phyloP scores from a whole-genome alignment of 2,113 vertebrate genomes.

The Mus spicilegus region DNA sequence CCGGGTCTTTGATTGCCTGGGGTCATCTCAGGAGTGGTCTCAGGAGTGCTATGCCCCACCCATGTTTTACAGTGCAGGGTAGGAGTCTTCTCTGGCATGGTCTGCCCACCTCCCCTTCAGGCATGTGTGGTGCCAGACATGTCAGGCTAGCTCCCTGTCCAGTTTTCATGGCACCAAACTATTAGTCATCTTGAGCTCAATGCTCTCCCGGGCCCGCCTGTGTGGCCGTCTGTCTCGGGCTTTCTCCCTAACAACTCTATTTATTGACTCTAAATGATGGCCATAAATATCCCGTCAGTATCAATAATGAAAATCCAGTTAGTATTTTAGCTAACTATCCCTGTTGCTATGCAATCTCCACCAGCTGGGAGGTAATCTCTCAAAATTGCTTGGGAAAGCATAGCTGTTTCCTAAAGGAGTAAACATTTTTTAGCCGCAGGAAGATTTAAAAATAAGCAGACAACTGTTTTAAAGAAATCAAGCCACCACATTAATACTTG shows the following conservation, averaged over 20 bases:
- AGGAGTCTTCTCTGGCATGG: no score
- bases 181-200: no score
- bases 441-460: slow-evolving; percentile 42
- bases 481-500: background rate
- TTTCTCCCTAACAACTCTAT: background rate
- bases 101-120: no score
- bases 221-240: no score
- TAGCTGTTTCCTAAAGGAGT: slow-evolving; percentile 36
- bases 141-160: no score
- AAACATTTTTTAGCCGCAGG: slow-evolving; percentile 38
- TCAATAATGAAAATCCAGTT: slow-evolving; percentile 30
- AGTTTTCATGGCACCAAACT: no score
- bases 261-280: background rate
- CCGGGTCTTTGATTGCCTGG: no score
- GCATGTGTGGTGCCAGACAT: no score
- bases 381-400: slow-evolving; percentile 41
- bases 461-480: slow-evolving; percentile 38
- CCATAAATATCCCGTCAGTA: background rate
- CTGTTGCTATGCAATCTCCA: slow-evolving; percentile 10
- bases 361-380: slow-evolving; percentile 10
- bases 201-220: no score
- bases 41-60: no score
- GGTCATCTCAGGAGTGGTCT: no score
- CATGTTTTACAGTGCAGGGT: no score
- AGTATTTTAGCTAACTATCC: background rate